Conservation (phyloP, 2,797 vertebrate genomes). For the Falco columbarius region DNA sequence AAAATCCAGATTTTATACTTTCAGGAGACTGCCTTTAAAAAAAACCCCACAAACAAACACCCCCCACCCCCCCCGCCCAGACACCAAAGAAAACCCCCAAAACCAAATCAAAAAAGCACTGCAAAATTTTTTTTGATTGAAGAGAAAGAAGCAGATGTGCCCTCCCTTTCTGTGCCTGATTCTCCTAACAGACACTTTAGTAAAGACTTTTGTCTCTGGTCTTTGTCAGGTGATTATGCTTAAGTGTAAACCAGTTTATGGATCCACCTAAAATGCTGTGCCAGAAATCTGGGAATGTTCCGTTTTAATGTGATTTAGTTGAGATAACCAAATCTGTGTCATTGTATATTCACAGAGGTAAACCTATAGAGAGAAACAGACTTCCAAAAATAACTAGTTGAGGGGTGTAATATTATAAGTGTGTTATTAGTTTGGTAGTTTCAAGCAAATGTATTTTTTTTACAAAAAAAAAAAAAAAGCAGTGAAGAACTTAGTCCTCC, state of each 20-base stretch:
- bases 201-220: neutral
- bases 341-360: neutral
- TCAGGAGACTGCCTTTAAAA: neutral
- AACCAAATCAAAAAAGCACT: neutral
- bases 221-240: neutral
- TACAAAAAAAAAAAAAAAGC: neutral
- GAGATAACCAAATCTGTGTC: neutral
- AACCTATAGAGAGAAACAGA: neutral
- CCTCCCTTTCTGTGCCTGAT: neutral
- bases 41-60: neutral
- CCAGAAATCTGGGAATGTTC: neutral
- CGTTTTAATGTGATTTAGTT: neutral
- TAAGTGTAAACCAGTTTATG: neutral
- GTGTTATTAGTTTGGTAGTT: neutral
- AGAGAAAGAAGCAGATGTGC: neutral
- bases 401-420: neutral
- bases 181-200: neutral
- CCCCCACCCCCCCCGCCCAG: too few relatives aligned
- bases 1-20: neutral
- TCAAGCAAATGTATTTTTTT: neutral
- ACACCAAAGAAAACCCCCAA: neutral
- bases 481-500: neutral
- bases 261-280: neutral
- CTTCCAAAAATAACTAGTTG: neutral
- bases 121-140: neutral